These are phyloP conservation scores for Poecilobothrus nobilitatus DNA, from an alignment of 2,888 invertebrate species.

Conservation along the genomic window DNA sequence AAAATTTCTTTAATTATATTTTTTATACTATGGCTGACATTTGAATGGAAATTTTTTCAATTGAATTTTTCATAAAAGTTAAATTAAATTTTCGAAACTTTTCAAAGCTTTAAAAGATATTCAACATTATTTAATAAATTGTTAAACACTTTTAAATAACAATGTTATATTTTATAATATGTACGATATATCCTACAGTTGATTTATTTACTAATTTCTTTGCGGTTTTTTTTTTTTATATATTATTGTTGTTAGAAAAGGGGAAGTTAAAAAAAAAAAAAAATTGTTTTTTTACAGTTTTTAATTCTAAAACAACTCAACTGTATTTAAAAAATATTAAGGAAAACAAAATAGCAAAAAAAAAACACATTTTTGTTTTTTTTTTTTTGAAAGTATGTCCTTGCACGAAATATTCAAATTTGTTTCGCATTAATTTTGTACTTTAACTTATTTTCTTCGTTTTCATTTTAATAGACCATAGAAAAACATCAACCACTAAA, in stretches of 20 bases:
- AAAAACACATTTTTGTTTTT: conserved; percentile 21
- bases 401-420: conserved; percentile 37
- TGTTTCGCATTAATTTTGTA: conserved; percentile 25
- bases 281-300: neutral
- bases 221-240: neutral
- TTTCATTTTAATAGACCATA: conserved; percentile 7
- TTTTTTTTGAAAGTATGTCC: conserved; percentile 30
- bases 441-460: neutral
- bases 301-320: neutral
- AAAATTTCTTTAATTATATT: too few relatives aligned
- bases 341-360: conserved; percentile 23
- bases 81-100: too few relatives aligned
- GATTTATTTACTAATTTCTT: neutral
- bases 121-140: too few relatives aligned
- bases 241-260: neutral
- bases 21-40: too few relatives aligned
- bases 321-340: neutral
- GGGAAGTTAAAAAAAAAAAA: neutral
- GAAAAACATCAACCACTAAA: neutral
- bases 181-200: too few relatives aligned
- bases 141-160: too few relatives aligned
- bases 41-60: too few relatives aligned
- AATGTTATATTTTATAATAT: too few relatives aligned
- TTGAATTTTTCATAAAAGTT: too few relatives aligned
- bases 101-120: too few relatives aligned